Evolutionary conservation across 2,888 invertebrate genomes (phyloP).

Genomic region (Spisula subtruncata): DNA sequence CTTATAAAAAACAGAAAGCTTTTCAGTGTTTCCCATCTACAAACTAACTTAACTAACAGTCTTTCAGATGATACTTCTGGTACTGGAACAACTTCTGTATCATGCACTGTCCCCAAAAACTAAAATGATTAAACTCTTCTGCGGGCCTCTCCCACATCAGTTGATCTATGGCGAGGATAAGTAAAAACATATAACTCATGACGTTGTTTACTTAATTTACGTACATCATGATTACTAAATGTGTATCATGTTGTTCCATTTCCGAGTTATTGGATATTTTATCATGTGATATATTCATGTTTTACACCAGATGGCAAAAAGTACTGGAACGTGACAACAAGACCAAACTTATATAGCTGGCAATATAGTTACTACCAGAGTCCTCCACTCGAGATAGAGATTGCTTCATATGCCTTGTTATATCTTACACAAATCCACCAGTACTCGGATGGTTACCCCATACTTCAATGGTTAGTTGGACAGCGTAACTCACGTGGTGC

Average conservation of each 20-base stretch:
- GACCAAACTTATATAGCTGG: slow-evolving; percentile 18
- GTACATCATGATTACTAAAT: background rate
- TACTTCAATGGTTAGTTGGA: slow-evolving; percentile 81
- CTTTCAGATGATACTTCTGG: no score
- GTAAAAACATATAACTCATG: background rate
- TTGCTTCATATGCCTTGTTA: slow-evolving; percentile 83
- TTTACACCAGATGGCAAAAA: slow-evolving; percentile 51
- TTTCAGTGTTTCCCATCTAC: no score
- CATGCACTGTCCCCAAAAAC: no score
- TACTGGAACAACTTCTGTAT: no score
- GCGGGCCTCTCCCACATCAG: no score
- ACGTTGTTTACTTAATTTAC: background rate
- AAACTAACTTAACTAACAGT: no score
- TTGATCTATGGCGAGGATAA: background rate
- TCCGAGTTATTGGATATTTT: background rate
- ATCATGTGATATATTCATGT: background rate
- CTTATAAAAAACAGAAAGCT: no score
- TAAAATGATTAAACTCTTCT: no score
- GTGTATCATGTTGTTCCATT: background rate
- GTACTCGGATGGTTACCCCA: slow-evolving; percentile 68
- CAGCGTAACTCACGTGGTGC: slow-evolving; percentile 82
- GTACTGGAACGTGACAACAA: slow-evolving; percentile 44
- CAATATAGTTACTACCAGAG: slow-evolving; percentile 41
- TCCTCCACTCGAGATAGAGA: slow-evolving; percentile 77
- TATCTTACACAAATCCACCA: slow-evolving; percentile 71